Evolutionary conservation across 2,888 invertebrate species (phyloP), one percentile per base, ranked within the genome.

Genomic region (Cheilosia grossa): DNA sequence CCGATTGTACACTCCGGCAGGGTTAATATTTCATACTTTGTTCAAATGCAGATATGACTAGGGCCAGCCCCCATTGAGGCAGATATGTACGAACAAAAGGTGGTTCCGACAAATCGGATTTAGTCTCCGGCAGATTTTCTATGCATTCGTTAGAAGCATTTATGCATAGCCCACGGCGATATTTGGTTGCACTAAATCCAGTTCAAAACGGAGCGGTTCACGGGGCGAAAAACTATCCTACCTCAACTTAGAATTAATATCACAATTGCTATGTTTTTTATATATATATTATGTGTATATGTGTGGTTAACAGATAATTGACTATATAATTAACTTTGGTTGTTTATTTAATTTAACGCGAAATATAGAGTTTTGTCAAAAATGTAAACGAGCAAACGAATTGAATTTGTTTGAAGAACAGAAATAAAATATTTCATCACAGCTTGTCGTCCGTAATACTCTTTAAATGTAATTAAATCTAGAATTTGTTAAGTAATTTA

Each of bases 171-270:
- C 19, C 13, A 7, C 24, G 17, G 13, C 19, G 33, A 63, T 63
- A 69, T 72, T 70, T 19, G 67, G 47, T 77, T 74, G 44, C 73
- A 63, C 53, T 54, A 47, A 69, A 51, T 75, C 75, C 75, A 40
- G 33, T 53, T 17, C 42, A 58, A 47, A 59, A 17, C n/a, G 27
- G 51, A 24, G 30, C 21, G n/a, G 44, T 27, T 59, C 19, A 51
- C 10, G 21, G 33, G 47, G 37, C 2, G 6, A 27, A 17, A 67
- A 42, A 44, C 6, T 27, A 30, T 47, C 51, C 37, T 51, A 49
- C 27, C 40, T 44, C 58, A 69, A 74, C 83, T 83, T 83, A 83
- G 42, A 75, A 75, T 66, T 83, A 83, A 70, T 83, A 83, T 83
- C 83, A 83, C 83, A 83, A 83, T 64, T 42, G 51, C 42, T 19